Percentiles rank a stretch among this genome's conserved stretches.
Conservation (phyloP, 2,888 invertebrate genomes). For the Beris morrisii region DNA sequence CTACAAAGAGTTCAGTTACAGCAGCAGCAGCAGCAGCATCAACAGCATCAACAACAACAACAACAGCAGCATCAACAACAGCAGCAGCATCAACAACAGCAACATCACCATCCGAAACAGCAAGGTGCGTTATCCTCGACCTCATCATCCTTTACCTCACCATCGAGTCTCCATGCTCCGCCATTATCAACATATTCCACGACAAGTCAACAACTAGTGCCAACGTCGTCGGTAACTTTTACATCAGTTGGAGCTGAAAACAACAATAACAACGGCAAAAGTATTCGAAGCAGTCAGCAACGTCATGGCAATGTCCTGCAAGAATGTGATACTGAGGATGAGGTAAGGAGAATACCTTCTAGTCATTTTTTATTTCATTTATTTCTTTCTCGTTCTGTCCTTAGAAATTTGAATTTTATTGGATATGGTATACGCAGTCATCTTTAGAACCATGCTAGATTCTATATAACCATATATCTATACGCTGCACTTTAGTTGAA, state of each 20-base stretch:
- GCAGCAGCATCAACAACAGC: conserved; percentile 44
- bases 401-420: no score
- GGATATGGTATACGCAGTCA: no score
- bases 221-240: conserved; percentile 18
- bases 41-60: conserved; percentile 45
- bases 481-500: no score
- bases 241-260: conserved; percentile 22
- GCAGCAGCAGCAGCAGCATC: conserved; percentile 28
- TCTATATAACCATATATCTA: no score
- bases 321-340: conserved; percentile 46
- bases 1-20: conserved; percentile 1
- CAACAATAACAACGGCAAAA: conserved; percentile 34
- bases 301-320: conserved; percentile 37
- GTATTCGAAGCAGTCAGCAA: conserved; percentile 34
- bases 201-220: conserved; percentile 20
- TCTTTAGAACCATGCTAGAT: no score
- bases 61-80: conserved; percentile 39
- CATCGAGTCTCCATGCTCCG: conserved; percentile 35
- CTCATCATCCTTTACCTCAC: conserved; percentile 40
- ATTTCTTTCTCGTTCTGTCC: no score
- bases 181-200: conserved; percentile 21
- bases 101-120: conserved; percentile 44
- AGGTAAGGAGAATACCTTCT: conserved; percentile 41
- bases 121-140: conserved; percentile 31
- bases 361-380: conserved; percentile 28